These are phyloP conservation scores for Clarias laeviceps DNA, from an alignment of 2,797 vertebrate genomes.

Conservation along the genomic window DNA sequence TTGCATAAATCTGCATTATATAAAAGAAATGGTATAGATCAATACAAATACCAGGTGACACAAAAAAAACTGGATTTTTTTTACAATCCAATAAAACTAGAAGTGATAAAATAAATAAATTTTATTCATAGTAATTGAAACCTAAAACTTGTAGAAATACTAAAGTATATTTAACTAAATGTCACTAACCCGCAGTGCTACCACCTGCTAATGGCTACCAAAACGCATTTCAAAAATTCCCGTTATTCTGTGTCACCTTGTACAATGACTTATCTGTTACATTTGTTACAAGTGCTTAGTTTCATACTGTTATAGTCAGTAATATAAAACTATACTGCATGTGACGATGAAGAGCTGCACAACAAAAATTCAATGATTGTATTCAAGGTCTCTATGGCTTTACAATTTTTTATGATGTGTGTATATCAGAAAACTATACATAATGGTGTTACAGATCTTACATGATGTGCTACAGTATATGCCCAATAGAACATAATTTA, in stretches of 20 bases:
- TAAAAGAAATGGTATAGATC: neutral
- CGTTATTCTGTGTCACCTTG: too few species aligned
- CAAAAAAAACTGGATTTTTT: too few species aligned
- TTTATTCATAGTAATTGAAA: too few species aligned
- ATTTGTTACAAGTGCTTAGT: neutral
- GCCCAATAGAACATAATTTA: neutral
- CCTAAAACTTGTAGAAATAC: too few species aligned
- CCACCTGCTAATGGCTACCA: too few species aligned
- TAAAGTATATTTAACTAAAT: too few species aligned
- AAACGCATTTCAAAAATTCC: too few species aligned
- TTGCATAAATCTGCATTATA: neutral
- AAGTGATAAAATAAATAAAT: too few species aligned
- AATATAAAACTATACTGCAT: neutral
- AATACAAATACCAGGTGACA: too few species aligned
- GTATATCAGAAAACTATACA: neutral
- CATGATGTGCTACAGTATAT: neutral
- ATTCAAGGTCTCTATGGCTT: neutral
- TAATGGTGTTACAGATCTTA: neutral
- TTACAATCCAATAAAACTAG: too few species aligned
- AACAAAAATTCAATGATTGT: neutral
- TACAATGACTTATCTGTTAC: too few species aligned
- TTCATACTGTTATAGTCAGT: neutral
- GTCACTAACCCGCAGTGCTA: too few species aligned
- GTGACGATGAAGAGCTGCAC: neutral
- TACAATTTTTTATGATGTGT: neutral